A percentile compares a stretch with the other conserved stretches of the same genome.
phyloP scores from a whole-genome alignment of 2,113 vertebrate species.

The Romanogobio albipinnatus region DNA sequence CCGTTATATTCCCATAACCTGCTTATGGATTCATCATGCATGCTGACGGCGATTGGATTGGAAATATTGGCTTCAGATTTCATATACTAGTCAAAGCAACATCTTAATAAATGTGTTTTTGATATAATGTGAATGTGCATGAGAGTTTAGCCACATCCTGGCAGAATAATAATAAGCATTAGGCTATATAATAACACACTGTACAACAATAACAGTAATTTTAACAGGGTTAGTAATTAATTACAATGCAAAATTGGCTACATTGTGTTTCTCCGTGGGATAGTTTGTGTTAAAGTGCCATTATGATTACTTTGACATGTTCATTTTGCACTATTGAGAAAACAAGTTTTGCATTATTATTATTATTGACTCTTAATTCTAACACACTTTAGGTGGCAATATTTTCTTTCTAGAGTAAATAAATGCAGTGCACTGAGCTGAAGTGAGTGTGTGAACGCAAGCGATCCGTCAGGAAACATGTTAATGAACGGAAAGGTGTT shows the following conservation, averaged over 20 bases:
- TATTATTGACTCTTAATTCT: background rate
- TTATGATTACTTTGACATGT: background rate
- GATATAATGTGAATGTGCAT: background rate
- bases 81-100: background rate
- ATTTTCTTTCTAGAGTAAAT: background rate
- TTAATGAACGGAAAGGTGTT: background rate
- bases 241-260: background rate
- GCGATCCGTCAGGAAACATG: background rate
- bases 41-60: too few relatives aligned
- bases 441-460: too few relatives aligned
- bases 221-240: background rate
- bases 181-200: background rate
- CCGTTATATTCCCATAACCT: conserved; percentile 37
- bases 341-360: background rate
- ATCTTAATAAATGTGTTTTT: background rate
- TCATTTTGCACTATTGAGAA: background rate
- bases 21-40: background rate
- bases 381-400: too few relatives aligned
- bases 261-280: background rate
- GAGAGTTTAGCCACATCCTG: background rate
- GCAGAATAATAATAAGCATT: background rate
- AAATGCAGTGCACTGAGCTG: background rate
- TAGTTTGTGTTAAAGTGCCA: background rate
- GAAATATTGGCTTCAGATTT: background rate
- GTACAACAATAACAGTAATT: background rate